These are phyloP conservation scores for Phengaris arion DNA, from an alignment of 2,888 invertebrate genomes.

Conservation along the genomic window DNA sequence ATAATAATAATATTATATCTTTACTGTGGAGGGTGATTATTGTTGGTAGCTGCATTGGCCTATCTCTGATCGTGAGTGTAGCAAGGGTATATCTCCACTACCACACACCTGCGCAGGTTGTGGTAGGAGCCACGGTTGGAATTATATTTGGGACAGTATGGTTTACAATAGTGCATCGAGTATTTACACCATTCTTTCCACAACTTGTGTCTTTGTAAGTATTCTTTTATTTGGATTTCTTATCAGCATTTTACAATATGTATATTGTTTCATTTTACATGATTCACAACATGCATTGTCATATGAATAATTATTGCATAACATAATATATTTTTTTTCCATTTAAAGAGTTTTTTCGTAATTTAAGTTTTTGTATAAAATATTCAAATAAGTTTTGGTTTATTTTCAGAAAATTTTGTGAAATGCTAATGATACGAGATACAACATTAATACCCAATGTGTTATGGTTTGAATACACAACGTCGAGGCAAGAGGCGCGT, in stretches of 20 bases:
- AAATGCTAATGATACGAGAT: conserved; percentile 91
- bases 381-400: conserved; percentile 22
- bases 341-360: too few species aligned
- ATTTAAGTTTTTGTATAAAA: too few species aligned
- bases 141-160: conserved; percentile 86
- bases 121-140: conserved; percentile 88
- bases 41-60: conserved; percentile 79
- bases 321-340: too few species aligned
- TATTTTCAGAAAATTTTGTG: conserved; percentile 87
- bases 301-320: too few species aligned
- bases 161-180: conserved; percentile 89
- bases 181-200: conserved; percentile 92
- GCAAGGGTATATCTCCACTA: conserved; percentile 92
- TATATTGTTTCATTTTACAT: not conserved
- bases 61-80: conserved; percentile 82
- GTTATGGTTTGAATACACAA: conserved; percentile 95
- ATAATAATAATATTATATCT: conserved; percentile 87
- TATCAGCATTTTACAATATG: not conserved
- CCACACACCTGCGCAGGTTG: conserved; percentile 89
- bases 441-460: conserved; percentile 95
- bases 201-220: conserved; percentile 91
- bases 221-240: conserved; percentile 23
- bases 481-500: conserved; percentile 89
- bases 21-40: conserved; percentile 85
- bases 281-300: too few species aligned